Base-by-base conservation (phyloP, 2,113 vertebrate genomes). In the Macaca mulatta region DNA sequence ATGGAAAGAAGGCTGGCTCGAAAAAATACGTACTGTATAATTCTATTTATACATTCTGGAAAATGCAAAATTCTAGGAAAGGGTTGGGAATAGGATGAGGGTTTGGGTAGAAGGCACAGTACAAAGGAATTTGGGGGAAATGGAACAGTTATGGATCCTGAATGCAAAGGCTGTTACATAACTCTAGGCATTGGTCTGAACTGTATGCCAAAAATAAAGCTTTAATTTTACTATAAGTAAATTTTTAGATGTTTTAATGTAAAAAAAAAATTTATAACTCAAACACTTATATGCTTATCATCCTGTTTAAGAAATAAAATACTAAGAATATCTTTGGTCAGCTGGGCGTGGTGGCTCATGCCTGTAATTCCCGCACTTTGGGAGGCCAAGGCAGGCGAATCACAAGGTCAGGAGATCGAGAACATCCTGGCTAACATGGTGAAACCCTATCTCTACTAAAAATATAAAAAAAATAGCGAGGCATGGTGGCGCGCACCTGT, bases 401-500 rank as follows among this genome's bases (percentile, higher is more conserved):
- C 52, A 55, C 52, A 2, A 55, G 52, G 18, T 55, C 52, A 55
- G 18, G 52, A 55, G 52, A 55, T 55, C 18, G 18, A 55, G 52
- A 55, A 18, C 52, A 55, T 55, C 17, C 18, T 55, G 52, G 52
- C 52, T 55, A 55, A 55, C 52, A 20, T 2, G 6, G 18, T 55
- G 52, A 55, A 55, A 55, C 52, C 52, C 52, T 6, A 55, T 55
- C 18, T 55, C 52, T 55, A 55, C 52, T 55, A 43, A 18, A 55
- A 55, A 55, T 20, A 55, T 6, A 7, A 55, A 55, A 55, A 55
- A 20, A 43, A 20, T 55, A 55, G 52, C 18, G 6, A 0, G 52
- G 52, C 52, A 0, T 55, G 18, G 18, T 7, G 52, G 52, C 6
- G 6, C 17, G 2, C 17, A 0, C 17, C 52, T 20, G 18, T 55